Base-by-base conservation (phyloP, 92 coral and sea anemone genomes). In the Metridium senile region DNA sequence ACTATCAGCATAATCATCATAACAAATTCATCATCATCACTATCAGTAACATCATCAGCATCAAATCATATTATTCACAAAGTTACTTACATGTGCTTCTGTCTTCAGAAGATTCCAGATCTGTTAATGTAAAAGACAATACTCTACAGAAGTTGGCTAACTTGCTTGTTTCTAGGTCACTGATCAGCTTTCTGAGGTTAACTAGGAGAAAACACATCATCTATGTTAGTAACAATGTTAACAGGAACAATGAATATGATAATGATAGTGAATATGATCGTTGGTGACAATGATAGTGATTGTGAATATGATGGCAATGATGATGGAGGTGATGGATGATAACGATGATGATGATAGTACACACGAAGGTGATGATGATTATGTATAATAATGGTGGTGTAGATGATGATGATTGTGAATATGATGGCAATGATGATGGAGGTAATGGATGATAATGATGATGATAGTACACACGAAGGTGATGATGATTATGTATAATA, bases 131-230 rank as follows among this genome's bases (percentile, higher is more conserved):
- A 56, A 92, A 94, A 9, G 97, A 93, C 74, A 94, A 78, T 58
- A 94, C 95, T 51, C 98, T 89, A 34, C 98, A 94, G 63, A 94
- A 88, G 33, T 92, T 92, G 11, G 95, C 98, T 51, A 94, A 78
- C 70, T 88, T 93, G 10, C 71, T 81, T 64, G 90, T 84, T 39
- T 86, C 92, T 28, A 94, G 85, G 28, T 39, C 79, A 56, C 75
- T 79, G 19, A 94, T 75, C 66, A 94, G 70, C 62, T 85, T 65
- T 26, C 88, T 87, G 66, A 94, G 89, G 72, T 89, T 87, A 7
- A 70, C 90, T 87, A 82, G 20, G 57, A 81, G 49, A 32, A 28
- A 65, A 39, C 46, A 6, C 17, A 72, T 21, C 26, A 25, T 13
- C 16, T 11, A 67, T 0, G 21, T 67, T 33, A 39, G 26, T 11